Evolutionary conservation across 2,888 invertebrate genomes (phyloP).

Genomic region (Automeris io): DNA sequence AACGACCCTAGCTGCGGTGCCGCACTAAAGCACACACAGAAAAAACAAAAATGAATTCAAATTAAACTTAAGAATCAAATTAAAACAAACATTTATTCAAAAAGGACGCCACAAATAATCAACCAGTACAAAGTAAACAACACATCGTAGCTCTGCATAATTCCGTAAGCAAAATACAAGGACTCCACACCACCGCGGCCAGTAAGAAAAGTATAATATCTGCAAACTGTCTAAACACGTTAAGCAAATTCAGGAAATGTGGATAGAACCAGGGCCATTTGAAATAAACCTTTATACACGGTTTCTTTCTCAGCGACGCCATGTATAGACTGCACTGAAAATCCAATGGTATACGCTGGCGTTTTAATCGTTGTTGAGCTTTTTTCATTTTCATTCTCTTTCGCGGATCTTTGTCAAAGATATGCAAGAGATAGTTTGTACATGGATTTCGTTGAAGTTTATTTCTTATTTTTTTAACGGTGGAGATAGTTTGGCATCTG

Average conservation of each 20-base stretch:
- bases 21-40: too few relatives aligned
- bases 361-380: constrained; percentile 9
- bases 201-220: constrained; percentile 36
- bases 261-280: constrained; percentile 45
- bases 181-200: constrained; percentile 47
- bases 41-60: too few relatives aligned
- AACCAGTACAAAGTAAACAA: constrained; percentile 13
- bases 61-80: neutral
- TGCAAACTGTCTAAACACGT: constrained; percentile 31
- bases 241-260: constrained; percentile 32
- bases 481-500: constrained; percentile 18
- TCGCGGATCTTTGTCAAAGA: constrained; percentile 21
- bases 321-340: constrained; percentile 37
- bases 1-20: too few relatives aligned
- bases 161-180: constrained; percentile 41
- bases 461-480: constrained; percentile 10
- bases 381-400: constrained; percentile 16
- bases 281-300: constrained; percentile 31
- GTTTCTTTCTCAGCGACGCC: constrained; percentile 34
- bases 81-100: neutral
- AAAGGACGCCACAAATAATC: neutral
- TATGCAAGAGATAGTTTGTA: constrained; percentile 23
- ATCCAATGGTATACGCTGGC: constrained; percentile 16
- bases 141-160: constrained; percentile 21
- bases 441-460: constrained; percentile 20